These are phyloP conservation scores for Athripsodes cinereus DNA, from an alignment of 2,888 invertebrate genomes.

Conservation along the genomic window DNA sequence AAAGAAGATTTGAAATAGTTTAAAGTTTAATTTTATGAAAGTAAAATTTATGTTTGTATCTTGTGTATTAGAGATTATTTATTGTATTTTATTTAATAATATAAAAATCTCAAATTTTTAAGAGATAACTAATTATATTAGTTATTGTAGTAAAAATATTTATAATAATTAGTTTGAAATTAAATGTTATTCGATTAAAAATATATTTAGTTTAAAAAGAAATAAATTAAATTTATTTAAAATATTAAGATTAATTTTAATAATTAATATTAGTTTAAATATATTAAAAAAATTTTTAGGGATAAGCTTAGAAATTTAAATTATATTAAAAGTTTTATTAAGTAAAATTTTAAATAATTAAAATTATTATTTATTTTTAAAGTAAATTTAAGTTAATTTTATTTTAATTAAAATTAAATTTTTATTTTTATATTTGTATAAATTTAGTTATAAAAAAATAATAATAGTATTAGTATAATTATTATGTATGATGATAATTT, in stretches of 20 bases:
- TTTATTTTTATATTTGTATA: slow-evolving; percentile 6
- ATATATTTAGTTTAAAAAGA: slow-evolving; percentile 64
- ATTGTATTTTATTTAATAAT: slow-evolving; percentile 37
- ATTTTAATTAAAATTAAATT: slow-evolving; percentile 39
- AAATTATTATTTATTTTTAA: slow-evolving; percentile 34
- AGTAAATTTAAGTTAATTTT: slow-evolving; percentile 30
- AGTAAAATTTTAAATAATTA: slow-evolving; percentile 44
- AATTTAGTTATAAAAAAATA: slow-evolving; percentile 41
- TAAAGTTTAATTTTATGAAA: slow-evolving; percentile 46
- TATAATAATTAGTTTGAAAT: slow-evolving; percentile 55
- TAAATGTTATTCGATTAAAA: slow-evolving; percentile 61
- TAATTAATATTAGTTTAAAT: slow-evolving; percentile 33
- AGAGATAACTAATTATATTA: slow-evolving; percentile 53
- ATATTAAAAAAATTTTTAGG: slow-evolving; percentile 38
- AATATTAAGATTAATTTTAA: slow-evolving; percentile 32
- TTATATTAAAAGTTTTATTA: slow-evolving; percentile 52
- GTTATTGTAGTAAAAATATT: slow-evolving; percentile 58
- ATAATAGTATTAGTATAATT: slow-evolving; percentile 55
- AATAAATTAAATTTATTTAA: slow-evolving; percentile 50
- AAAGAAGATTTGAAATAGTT: slow-evolving; percentile 48
- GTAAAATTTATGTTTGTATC: slow-evolving; percentile 58
- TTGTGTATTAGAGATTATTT: slow-evolving; percentile 68
- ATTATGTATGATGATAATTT: slow-evolving; percentile 20
- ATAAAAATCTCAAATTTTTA: slow-evolving; percentile 53
- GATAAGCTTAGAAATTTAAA: slow-evolving; percentile 53